Percentiles rank a stretch among this genome's conserved stretches.
phyloP scores from a whole-genome alignment of 2,797 vertebrate genomes.

The Ctenochaetus hawaiiensis region DNA sequence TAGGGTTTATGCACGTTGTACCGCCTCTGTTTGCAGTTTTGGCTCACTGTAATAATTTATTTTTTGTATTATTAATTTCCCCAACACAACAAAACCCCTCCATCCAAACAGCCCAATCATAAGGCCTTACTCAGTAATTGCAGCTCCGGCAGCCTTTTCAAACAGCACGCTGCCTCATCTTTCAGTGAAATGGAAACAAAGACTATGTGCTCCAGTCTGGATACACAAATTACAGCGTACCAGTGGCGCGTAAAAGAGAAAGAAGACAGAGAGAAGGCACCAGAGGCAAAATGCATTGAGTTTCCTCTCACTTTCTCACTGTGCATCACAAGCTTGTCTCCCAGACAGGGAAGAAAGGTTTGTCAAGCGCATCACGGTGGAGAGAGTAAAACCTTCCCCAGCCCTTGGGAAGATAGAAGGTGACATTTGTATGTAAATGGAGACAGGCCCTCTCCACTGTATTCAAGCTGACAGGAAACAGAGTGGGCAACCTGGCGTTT shows the following conservation, averaged over 20 bases:
- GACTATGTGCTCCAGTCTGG: slow-evolving; percentile 58
- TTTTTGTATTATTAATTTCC: slow-evolving; percentile 64
- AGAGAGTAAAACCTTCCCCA: slow-evolving; percentile 66
- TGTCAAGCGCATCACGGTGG: slow-evolving; percentile 71
- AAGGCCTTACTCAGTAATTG: slow-evolving; percentile 64
- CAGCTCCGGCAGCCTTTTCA: slow-evolving; percentile 63
- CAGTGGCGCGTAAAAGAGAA: slow-evolving; percentile 67
- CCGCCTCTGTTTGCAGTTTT: slow-evolving; percentile 26
- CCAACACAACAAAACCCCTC: slow-evolving; percentile 35
- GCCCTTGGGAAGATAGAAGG: slow-evolving; percentile 71
- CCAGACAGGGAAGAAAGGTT: slow-evolving; percentile 74
- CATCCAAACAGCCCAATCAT: slow-evolving; percentile 45
- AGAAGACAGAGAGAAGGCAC: slow-evolving; percentile 66
- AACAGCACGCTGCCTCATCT: slow-evolving; percentile 61
- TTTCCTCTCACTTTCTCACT: slow-evolving; percentile 65
- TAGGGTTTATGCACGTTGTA: slow-evolving; percentile 28
- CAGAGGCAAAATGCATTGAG: slow-evolving; percentile 72
- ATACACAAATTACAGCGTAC: slow-evolving; percentile 71
- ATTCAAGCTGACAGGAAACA: slow-evolving; percentile 67
- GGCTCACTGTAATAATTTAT: slow-evolving; percentile 48
- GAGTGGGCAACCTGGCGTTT: slow-evolving; percentile 44
- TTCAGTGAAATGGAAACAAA: slow-evolving; percentile 71
- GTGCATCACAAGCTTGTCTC: slow-evolving; percentile 77
- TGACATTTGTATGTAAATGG: slow-evolving; percentile 82
- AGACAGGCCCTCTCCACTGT: slow-evolving; percentile 61